These are phyloP conservation scores for Zaprionus obscuricornis DNA, from an alignment of 2,888 invertebrate genomes.

Conservation along the genomic window DNA sequence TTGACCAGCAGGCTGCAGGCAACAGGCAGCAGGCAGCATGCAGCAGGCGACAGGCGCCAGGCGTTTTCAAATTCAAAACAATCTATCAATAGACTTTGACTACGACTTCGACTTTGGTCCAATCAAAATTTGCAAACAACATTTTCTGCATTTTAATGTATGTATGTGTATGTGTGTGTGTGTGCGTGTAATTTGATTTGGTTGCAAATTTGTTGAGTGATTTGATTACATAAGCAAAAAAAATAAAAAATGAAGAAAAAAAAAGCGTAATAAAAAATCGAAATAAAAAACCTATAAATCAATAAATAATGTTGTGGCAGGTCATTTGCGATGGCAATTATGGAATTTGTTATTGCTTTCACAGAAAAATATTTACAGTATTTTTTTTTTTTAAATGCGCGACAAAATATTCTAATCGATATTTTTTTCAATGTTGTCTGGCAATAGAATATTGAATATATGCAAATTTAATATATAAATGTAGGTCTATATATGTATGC, in stretches of 20 bases:
- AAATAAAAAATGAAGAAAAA: slow-evolving; percentile 5
- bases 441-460: too few relatives aligned
- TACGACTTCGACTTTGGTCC: slow-evolving; percentile 18
- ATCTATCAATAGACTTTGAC: slow-evolving; percentile 60
- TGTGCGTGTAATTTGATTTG: slow-evolving; percentile 63
- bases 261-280: slow-evolving; percentile 19
- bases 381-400: neutral
- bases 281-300: slow-evolving; percentile 31
- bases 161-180: too few relatives aligned
- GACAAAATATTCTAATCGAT: too few relatives aligned
- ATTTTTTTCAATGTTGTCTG: too few relatives aligned
- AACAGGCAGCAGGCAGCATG: too few relatives aligned
- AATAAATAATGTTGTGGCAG: slow-evolving; percentile 12
- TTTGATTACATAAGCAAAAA: slow-evolving; percentile 56
- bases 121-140: slow-evolving; percentile 39
- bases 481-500: too few relatives aligned
- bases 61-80: slow-evolving; percentile 31
- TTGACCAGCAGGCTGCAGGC: slow-evolving; percentile 55
- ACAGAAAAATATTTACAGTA: neutral
- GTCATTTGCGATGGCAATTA: slow-evolving; percentile 4
- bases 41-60: slow-evolving; percentile 60
- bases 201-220: slow-evolving; percentile 65
- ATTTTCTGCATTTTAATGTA: slow-evolving; percentile 43
- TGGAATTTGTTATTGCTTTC: neutral
- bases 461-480: too few relatives aligned